Evolutionary conservation across 2,113 vertebrate genomes (phyloP).

Genomic region (Cygnus buccinator): DNA sequence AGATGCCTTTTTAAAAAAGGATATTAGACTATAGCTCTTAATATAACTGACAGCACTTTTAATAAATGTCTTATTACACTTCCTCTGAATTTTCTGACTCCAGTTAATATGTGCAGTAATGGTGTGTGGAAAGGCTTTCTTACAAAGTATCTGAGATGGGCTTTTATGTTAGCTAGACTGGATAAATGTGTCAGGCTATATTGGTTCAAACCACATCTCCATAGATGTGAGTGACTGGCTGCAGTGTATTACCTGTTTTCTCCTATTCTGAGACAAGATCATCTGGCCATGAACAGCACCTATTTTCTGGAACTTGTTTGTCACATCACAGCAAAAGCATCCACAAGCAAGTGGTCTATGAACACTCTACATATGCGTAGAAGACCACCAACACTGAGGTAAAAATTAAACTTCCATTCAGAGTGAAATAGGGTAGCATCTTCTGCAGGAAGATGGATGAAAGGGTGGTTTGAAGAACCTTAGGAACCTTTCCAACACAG

Average conservation of each 20-base stretch:
- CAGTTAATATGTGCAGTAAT: background rate
- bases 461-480: background rate
- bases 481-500: background rate
- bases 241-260: background rate
- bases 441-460: background rate
- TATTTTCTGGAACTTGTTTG: background rate
- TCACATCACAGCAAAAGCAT: background rate
- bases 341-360: background rate
- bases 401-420: background rate
- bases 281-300: background rate
- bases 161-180: background rate
- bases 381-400: background rate
- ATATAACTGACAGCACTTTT: conserved; percentile 61
- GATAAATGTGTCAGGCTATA: background rate
- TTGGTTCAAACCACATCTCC: background rate
- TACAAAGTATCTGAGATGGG: background rate
- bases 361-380: background rate
- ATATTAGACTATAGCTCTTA: conserved; percentile 44
- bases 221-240: background rate
- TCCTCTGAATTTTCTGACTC: conserved; percentile 4
- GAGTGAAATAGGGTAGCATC: background rate
- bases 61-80: conserved; percentile 74
- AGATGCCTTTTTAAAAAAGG: conserved; percentile 38
- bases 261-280: background rate
- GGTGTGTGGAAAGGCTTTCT: background rate